Evolutionary conservation across 2,797 vertebrate genomes (phyloP), one percentile per base, ranked within the genome.

Genomic region (Acomys russatus): DNA sequence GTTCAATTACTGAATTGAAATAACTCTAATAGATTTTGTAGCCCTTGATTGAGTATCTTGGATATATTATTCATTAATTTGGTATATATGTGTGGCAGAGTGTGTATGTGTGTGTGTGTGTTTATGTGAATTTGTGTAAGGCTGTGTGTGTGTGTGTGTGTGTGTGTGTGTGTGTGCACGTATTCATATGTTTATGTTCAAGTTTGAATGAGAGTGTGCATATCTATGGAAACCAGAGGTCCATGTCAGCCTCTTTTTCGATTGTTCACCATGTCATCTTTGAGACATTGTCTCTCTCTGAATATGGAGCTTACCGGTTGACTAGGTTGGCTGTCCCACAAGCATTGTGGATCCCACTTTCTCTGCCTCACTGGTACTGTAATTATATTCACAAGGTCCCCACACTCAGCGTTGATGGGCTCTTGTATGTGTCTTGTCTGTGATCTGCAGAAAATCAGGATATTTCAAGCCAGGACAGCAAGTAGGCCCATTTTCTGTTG

Each of bases 1-100:
- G 44, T 87, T 33, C 44, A 44, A 71, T 68, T 96, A 54, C 92
- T 90, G 80, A 94, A 64, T 90, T 91, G 93, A 1, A 94, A 73
- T 93, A 86, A 80, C 79, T 91, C 63, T 68, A 90, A 61, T 83
- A 77, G 20, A 7, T 66, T 77, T 85, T 84, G 82, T 18, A 35
- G 71, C 51, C 17, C 49, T 25, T 63, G 30, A 20, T 54, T 90
- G 25, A 71, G 23, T 83, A 33, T 35, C 10, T 14, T 28, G 51
- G 38, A 28, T 28, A 38, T 89, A 91, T 84, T 93, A 25, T 64
- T 83, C 64, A 3, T 88, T 89, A 22, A 12, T 66, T 86, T 68
- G 30, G 22, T 70, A 6, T 86, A 23, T 33, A 70, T 70, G 44
- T 54, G 11, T 54, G 38, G 1, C 30, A 38, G 25, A 7, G 3